A percentile compares a stretch with the other conserved stretches of the same genome.
Evolutionary conservation across 1,140 invertebrate species (phyloP).

Genomic region (Melipona quadrifasciata): DNA sequence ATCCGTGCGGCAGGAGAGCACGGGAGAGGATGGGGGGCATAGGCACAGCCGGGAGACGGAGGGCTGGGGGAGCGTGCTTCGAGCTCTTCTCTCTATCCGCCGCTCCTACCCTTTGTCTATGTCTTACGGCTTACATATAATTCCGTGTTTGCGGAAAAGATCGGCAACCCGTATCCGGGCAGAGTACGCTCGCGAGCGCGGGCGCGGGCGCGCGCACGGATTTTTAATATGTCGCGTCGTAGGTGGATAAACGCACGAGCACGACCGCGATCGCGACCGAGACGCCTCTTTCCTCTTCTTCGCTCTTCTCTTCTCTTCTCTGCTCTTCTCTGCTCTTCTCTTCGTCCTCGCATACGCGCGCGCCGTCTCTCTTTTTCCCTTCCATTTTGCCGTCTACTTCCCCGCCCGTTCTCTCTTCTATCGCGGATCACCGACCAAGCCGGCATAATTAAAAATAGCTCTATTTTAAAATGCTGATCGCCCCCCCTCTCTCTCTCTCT

Average conservation of each 20-base stretch:
- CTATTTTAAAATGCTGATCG: slow-evolving; percentile 72
- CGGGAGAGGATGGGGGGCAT: not conserved
- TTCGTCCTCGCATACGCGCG: not conserved
- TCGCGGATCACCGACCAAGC: slow-evolving; percentile 63
- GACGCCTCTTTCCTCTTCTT: no score
- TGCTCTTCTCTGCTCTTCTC: no score
- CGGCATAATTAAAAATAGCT: slow-evolving; percentile 74
- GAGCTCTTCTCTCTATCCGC: slow-evolving; percentile 1
- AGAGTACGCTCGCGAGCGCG: slow-evolving; percentile 13
- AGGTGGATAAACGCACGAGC: slow-evolving; percentile 60
- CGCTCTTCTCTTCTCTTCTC: no score
- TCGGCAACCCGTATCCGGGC: slow-evolving; percentile 54
- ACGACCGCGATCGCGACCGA: slow-evolving; percentile 32
- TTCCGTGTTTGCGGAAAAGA: slow-evolving; percentile 81
- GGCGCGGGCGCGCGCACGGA: slow-evolving; percentile 54
- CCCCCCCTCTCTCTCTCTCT: not conserved
- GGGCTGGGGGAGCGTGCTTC: no score
- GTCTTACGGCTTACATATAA: slow-evolving; percentile 81
- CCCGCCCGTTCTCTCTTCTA: slow-evolving; percentile 7
- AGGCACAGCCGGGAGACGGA: no score
- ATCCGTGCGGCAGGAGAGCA: not conserved
- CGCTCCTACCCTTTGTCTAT: slow-evolving; percentile 77
- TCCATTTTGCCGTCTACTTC: no score
- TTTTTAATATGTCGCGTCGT: slow-evolving; percentile 78
- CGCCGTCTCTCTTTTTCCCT: not conserved